Base-by-base conservation (phyloP, 37 sponge, comb jelly and placozoan genomes). In the Beroe ovata region DNA sequence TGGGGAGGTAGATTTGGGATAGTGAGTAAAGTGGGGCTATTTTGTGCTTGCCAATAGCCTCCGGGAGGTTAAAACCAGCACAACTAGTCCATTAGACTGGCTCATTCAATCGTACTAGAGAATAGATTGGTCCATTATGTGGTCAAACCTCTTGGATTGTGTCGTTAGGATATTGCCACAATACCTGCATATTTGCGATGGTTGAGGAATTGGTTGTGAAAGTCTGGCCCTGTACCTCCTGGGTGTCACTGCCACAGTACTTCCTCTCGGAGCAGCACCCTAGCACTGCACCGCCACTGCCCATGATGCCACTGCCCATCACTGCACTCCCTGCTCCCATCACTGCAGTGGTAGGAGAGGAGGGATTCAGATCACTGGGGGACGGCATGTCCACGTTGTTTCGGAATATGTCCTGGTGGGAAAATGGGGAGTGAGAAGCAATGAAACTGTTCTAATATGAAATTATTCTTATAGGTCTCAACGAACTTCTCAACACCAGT, bases 371-470 rank as follows among this genome's bases (percentile, higher is more conserved):
- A 2, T 66, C 69, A 62, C 29, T 62, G 35, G 25, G 25, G 33
- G 33, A 29, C 2, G 69, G 69, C 3, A 66, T 66, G 36, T 66
- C 69, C 32, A 66, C 8, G 34, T 37, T 66, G 69, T 66, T 66
- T 30, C 69, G 29, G 30, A 66, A 66, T 37, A 34, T 34, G 69
- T 66, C 69, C 69, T 66, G 35, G 54, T 6, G 54, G 54, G 54
- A 11, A 47, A 11, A 11, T 6, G 11, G 54, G 54, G 54, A 47
- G 6, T 47, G 54, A 47, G n/a, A n/a, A n/a, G n/a, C n/a, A n/a
- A n/a, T n/a, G n/a, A n/a, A n/a, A n/a, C n/a, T n/a, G n/a, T n/a
- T n/a, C n/a, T n/a, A n/a, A n/a, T n/a, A n/a, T n/a, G n/a, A n/a
- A n/a, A n/a, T n/a, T n/a, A n/a, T n/a, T n/a, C n/a, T n/a, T n/a